Base-by-base conservation (phyloP, 2,888 invertebrate species). In the Aromia moschata region DNA sequence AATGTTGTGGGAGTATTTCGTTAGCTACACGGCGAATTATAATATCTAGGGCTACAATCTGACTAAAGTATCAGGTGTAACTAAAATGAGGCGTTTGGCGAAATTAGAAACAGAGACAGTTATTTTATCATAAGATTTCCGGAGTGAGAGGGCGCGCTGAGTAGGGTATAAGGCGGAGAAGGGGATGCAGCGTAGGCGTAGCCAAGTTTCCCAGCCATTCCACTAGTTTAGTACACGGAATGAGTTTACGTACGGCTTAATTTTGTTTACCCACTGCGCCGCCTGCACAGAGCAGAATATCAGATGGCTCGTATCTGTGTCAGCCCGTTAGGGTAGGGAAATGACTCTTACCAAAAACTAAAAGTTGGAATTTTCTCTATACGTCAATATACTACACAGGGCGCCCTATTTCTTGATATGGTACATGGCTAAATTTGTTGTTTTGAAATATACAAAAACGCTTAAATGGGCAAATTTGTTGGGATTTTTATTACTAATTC, bases 191-290 rank as follows among this genome's bases (percentile, higher is more conserved):
- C 38, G 37, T 49, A 38, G 49, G 49, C 49, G 49, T 20, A 49
- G 49, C 49, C 18, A 18, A 58, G 45, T 58, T 36, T 43, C 16
- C 17, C 41, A 40, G 46, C 30, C 49, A 58, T 54, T 58, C 18
- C 37, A 17, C 36, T 43, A 36, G 17, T 17, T 45, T 54, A 20
- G 16, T 25, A 33, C 47, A 53, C 54, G 31, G 52, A 62, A 64
- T 51, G 60, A 64, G 58, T 64, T 66, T 60, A 62, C 56, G 55
- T 62, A 55, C 37, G 49, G 59, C 60, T 64, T 58, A 66, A 66
- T 64, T 62, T 58, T 61, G 65, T 66, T 64, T 62, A 64, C 58
- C 60, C 56, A 58, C 55, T 60, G 62, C 55, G 44, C 57, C 55
- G 54, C 51, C 47, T 62, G 65, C 46, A 60, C 47, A 15, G 37